phyloP scores from a whole-genome alignment of 2,797 vertebrate species.

The Liasis olivaceus region DNA sequence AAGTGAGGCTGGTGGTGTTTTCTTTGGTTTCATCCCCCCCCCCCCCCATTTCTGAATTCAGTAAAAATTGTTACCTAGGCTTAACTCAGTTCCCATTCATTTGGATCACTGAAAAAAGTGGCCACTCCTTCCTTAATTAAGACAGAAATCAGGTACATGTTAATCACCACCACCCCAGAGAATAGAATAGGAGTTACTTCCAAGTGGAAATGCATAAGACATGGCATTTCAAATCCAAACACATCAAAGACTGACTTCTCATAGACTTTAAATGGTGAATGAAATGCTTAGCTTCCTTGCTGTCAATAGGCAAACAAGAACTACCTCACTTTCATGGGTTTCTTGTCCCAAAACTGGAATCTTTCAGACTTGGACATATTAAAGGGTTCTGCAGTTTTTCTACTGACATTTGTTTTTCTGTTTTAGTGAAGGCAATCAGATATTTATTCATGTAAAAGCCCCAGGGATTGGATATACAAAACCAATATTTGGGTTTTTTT shows the following conservation, averaged over 20 bases:
- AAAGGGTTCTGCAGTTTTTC: not conserved
- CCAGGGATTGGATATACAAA: not conserved
- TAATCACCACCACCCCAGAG: not conserved
- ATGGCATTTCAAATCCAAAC: not conserved
- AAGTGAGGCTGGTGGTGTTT: not conserved
- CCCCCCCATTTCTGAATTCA: not conserved
- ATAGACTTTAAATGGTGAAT: not conserved
- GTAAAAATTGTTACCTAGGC: not conserved
- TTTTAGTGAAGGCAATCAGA: not conserved
- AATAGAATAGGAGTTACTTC: not conserved
- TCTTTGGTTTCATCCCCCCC: not conserved
- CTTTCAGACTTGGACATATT: not conserved
- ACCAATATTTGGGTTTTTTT: not conserved
- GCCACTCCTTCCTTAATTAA: not conserved
- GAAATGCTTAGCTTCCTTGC: not conserved
- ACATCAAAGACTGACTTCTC: not conserved
- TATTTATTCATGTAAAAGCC: not conserved
- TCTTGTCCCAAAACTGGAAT: not conserved
- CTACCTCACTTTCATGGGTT: not conserved
- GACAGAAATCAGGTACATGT: not conserved
- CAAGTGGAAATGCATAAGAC: not conserved
- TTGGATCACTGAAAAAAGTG: not conserved
- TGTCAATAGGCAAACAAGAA: not conserved
- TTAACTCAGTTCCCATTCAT: not conserved
- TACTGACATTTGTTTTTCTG: not conserved